Conservation (phyloP, 2,888 invertebrate species). For the Orgyia antiqua region DNA sequence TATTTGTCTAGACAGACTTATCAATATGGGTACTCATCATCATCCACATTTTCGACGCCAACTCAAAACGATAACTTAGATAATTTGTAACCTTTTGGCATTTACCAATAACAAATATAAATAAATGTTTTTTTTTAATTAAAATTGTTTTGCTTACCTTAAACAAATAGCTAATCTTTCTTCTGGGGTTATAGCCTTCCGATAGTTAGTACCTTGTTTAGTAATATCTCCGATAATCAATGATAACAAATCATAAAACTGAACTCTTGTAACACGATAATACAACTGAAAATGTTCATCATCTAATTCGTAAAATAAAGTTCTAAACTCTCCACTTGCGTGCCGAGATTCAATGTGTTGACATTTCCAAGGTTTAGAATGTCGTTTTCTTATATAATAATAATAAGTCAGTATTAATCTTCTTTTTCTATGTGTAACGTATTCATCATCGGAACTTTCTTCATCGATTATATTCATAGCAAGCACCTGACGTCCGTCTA, state of each 20-base stretch:
- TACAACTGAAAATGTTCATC: conserved; percentile 10
- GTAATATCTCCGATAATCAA: conserved; percentile 8
- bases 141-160: conserved; percentile 11
- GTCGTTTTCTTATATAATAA: no score
- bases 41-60: conserved; percentile 12
- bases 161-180: conserved; percentile 15
- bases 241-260: conserved; percentile 18
- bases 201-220: conserved; percentile 9
- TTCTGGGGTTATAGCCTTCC: conserved; percentile 12
- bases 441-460: no score
- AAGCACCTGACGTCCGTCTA: no score
- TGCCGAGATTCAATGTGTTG: conserved; percentile 8
- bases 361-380: conserved; percentile 6
- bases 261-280: conserved; percentile 7
- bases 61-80: conserved; percentile 11
- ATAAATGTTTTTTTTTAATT: conserved; percentile 4
- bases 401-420: conserved; percentile 7
- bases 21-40: conserved; percentile 17
- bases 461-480: no score
- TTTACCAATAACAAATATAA: conserved; percentile 12
- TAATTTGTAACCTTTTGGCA: conserved; percentile 13
- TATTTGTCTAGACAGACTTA: conserved; percentile 18
- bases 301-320: conserved; percentile 11
- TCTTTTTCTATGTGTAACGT: conserved; percentile 7
- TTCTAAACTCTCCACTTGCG: conserved; percentile 10